Evolutionary conservation across 2,113 vertebrate species (phyloP), one percentile per base, ranked within the genome.

Genomic region (Lophochroa leadbeateri): DNA sequence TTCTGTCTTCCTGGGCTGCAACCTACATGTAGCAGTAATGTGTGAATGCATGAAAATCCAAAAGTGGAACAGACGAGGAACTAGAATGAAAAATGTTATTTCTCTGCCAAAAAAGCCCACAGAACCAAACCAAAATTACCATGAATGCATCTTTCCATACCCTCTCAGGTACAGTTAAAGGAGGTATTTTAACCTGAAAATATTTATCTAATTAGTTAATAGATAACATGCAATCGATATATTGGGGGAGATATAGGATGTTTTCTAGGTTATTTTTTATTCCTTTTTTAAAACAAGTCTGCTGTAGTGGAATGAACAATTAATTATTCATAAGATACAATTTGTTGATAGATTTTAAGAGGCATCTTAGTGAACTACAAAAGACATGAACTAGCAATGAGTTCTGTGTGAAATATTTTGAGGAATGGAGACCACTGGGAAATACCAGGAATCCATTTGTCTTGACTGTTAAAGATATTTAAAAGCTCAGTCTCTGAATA

Each of bases 401-500:
- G 7, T 47, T 53, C 77, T 71, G 82, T 44, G 68, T 69, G 35
- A 64, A 91, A 63, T 87, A 47, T 84, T 85, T 79, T 79, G 86
- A 61, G 52, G 70, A 83, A 50, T 53, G 19, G 31, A 79, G 16
- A 57, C 57, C 13, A 13, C 35, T 86, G 69, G 47, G 58, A 90
- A 78, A 78, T 79, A 57, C 17, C 18, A 47, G 35, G 47, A 90
- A 63, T 58, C 35, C 4, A 20, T 82, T 92, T 95, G 28, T 91
- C 78, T 47, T 57, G 14, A 57, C 46, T 57, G 17, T 84, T 88
- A 61, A 46, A 75, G 37, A 35, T 87, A 57, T 28, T 75, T 69
- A 39, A 55, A 90, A 93, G 27, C 86, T 79, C 96, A 96, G 57
- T 92, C 84, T 78, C 97, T 97, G 79, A 95, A 96, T 97, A 88